These are phyloP conservation scores for Aphodius granarius DNA, from an alignment of 2,888 invertebrate species.

Conservation along the genomic window DNA sequence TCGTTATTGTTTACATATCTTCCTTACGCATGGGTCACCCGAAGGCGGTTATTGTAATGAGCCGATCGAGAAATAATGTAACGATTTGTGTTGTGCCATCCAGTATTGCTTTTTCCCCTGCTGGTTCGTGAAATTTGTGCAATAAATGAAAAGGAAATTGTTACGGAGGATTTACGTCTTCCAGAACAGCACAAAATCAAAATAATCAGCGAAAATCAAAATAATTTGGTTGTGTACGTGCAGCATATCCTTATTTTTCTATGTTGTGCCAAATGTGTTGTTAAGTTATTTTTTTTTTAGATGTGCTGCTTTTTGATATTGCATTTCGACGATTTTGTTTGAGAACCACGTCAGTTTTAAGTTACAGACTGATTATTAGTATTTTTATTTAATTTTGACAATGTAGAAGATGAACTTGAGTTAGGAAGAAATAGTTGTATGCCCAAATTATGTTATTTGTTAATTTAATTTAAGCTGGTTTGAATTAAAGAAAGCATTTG, in stretches of 20 bases:
- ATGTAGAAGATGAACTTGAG: constrained; percentile 13
- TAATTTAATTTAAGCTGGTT: constrained; percentile 8
- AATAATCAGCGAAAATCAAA: not conserved
- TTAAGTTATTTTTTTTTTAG: constrained; percentile 13
- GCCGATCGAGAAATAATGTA: not conserved
- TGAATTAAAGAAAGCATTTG: not conserved
- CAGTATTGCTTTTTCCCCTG: not conserved
- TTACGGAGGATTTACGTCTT: not conserved
- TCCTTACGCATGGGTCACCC: not conserved
- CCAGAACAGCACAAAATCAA: not conserved
- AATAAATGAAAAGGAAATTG: not conserved
- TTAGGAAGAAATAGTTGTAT: constrained; percentile 15
- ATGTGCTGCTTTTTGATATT: constrained; percentile 2
- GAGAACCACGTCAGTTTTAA: not conserved
- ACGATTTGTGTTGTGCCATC: not conserved
- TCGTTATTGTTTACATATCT: constrained; percentile 10
- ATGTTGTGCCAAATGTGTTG: constrained; percentile 26
- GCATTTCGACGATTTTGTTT: not conserved
- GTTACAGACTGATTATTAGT: not conserved
- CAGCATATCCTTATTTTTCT: constrained; percentile 14
- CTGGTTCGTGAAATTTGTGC: not conserved
- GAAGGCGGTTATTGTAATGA: constrained; percentile 1
- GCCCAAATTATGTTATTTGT: constrained; percentile 10
- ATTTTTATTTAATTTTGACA: constrained; percentile 16
- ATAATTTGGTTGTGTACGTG: not conserved